Base-by-base conservation (phyloP, 2,113 vertebrate genomes). In the Otus sunia region DNA sequence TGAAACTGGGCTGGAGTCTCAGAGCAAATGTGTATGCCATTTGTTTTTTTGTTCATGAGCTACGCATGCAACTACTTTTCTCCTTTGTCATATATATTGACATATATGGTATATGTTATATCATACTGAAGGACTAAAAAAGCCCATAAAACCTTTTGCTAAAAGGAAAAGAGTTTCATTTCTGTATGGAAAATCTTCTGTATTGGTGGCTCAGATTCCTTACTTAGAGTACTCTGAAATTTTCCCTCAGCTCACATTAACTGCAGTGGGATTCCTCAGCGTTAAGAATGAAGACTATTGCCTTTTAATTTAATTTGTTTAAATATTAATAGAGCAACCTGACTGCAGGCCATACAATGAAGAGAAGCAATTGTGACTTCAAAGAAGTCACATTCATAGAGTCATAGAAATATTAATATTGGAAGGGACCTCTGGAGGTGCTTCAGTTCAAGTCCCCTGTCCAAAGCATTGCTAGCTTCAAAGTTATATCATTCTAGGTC, bases 61-160 rank as follows among this genome's bases (percentile, higher is more conserved):
- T 69, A 26, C 47, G 59, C 8, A 25, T 47, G 22, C 3, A 29
- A 75, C 15, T 88, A 32, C 30, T 86, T 90, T 87, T 82, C 52
- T 63, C 36, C 34, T 58, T 76, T 8, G 2, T 74, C 47, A 56
- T 16, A 39, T 8, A 47, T 29, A 67, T 55, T 64, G 36, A 64
- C 6, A 64, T 64, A 56, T 23, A 78, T 18, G 11, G 15, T 52
- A n/a, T n/a, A 47, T 7, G 20, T 30, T 30, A 34, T 15, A 69
- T 53, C 9, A 56, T 45, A 63, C 0, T 52, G n/a, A 63, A 84
- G 25, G 47, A 63, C 10, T n/a, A 69, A 72, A 68, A 66, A 66
- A 18, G 0, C 5, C 0, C 2, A 7, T 29, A 34, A 64, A 80
- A 64, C 4, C 4, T 59, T 74, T 55, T 37, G 2, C 12, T 81